These are phyloP conservation scores for human (Homo sapiens) DNA, from an alignment of 2,113 vertebrate species.

Conservation along the genomic window DNA sequence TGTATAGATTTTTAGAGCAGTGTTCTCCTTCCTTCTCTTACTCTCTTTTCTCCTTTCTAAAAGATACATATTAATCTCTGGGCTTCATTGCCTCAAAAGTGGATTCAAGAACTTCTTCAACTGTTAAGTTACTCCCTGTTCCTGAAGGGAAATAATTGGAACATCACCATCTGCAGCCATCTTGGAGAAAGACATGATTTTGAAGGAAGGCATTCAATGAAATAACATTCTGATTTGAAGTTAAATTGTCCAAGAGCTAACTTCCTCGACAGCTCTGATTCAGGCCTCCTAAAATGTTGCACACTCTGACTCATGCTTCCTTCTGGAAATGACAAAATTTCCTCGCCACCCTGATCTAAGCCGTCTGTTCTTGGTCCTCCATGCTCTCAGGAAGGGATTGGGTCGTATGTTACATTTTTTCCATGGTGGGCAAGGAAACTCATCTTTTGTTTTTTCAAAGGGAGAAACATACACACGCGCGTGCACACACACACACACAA, in stretches of 20 bases:
- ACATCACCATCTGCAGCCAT: background rate
- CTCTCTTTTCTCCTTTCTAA: constrained; percentile 24
- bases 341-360: constrained; percentile 84
- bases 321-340: constrained; percentile 89
- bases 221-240: constrained; percentile 74
- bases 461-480: constrained; percentile 76
- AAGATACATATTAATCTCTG: constrained; percentile 42
- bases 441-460: constrained; percentile 80
- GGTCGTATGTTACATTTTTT: constrained; percentile 84
- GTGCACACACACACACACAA: constrained; percentile 70
- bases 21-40: constrained; percentile 1
- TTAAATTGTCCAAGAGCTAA: constrained; percentile 85
- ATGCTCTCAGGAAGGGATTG: constrained; percentile 84
- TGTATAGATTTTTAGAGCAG: constrained; percentile 22
- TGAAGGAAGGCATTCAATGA: constrained; percentile 79
- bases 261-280: constrained; percentile 90
- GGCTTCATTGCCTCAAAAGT: constrained; percentile 18
- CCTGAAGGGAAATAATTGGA: constrained; percentile 48
- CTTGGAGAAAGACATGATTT: constrained; percentile 59
- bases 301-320: constrained; percentile 86
- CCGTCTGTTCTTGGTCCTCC: constrained; percentile 80
- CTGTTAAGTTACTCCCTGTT: constrained; percentile 49
- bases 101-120: constrained; percentile 17
- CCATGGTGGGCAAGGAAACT: constrained; percentile 81
- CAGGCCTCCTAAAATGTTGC: constrained; percentile 85